Conservation (phyloP, 2,888 invertebrate genomes). For the Drosophila monieri region DNA sequence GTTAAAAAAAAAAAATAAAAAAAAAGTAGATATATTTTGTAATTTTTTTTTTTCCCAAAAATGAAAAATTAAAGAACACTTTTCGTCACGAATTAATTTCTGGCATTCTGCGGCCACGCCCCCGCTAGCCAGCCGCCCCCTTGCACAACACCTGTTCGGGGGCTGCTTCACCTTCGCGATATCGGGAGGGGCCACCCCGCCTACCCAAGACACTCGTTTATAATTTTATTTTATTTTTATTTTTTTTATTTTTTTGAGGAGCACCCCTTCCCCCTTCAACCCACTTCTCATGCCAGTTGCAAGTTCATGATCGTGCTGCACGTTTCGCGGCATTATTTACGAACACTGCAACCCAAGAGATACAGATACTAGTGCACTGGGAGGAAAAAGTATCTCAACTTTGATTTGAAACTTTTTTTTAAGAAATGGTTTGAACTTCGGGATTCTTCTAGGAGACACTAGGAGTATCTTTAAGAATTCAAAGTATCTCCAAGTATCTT, state of each 20-base stretch:
- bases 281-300: slow-evolving; percentile 31
- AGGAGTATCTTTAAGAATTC: too few relatives aligned
- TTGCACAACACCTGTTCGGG: slow-evolving; percentile 49
- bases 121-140: slow-evolving; percentile 32
- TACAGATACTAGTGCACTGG: not conserved
- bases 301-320: slow-evolving; percentile 73
- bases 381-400: not conserved
- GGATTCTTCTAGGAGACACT: too few relatives aligned
- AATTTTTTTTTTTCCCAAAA: slow-evolving; percentile 10
- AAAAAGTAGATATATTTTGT: not conserved
- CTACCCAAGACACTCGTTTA: slow-evolving; percentile 68
- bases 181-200: slow-evolving; percentile 61
- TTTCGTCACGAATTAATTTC: slow-evolving; percentile 72
- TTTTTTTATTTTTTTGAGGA: too few relatives aligned
- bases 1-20: slow-evolving; percentile 42
- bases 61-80: slow-evolving; percentile 44
- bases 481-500: too few relatives aligned
- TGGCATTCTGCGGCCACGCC: slow-evolving; percentile 12
- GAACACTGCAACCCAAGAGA: slow-evolving; percentile 35
- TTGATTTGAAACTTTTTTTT: too few relatives aligned
- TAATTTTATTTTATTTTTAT: slow-evolving; percentile 53
- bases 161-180: slow-evolving; percentile 62
- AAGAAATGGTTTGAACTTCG: too few relatives aligned
- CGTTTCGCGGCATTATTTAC: slow-evolving; percentile 72
- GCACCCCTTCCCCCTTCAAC: too few relatives aligned